Percentiles rank a stretch among this genome's conserved stretches.
Evolutionary conservation across 53 echinoderm and acorn worm genomes (phyloP).

Genomic region (Henricia sp.): DNA sequence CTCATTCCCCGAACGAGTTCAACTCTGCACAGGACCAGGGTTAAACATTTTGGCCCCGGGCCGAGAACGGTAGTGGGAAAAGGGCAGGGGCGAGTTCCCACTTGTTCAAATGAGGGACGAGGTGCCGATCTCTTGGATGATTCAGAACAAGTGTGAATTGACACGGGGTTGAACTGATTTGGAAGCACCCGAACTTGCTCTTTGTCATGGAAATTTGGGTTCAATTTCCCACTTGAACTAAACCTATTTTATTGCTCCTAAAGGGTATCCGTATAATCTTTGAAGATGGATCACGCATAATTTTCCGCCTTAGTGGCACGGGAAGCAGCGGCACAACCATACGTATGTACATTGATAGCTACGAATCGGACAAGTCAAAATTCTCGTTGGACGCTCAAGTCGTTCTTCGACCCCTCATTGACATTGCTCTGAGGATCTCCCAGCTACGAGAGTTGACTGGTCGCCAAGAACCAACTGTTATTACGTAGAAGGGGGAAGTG

Average conservation of each 20-base stretch:
- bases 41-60: too few species aligned
- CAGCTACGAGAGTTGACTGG: slow-evolving; percentile 83
- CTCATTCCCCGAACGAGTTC: too few species aligned
- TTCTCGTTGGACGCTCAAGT: slow-evolving; percentile 76
- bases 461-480: slow-evolving; percentile 87
- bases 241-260: background rate
- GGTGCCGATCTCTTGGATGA: too few species aligned
- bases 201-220: too few species aligned
- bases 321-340: slow-evolving; percentile 88
- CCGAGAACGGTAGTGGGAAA: too few species aligned
- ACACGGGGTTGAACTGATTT: too few species aligned
- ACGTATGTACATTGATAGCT: slow-evolving; percentile 96
- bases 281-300: slow-evolving; percentile 86
- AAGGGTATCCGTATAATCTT: slow-evolving; percentile 92
- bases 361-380: slow-evolving; percentile 72
- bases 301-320: slow-evolving; percentile 92
- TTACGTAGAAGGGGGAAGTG: slow-evolving; percentile 82
- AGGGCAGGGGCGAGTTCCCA: too few species aligned
- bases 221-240: too few species aligned
- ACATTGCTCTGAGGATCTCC: slow-evolving; percentile 83
- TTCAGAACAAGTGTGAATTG: too few species aligned
- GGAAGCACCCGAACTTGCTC: too few species aligned
- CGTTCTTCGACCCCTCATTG: slow-evolving; percentile 78
- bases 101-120: too few species aligned
- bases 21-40: too few species aligned